Conservation (phyloP, 1,140 invertebrate species). For the Bacillus rossius region DNA sequence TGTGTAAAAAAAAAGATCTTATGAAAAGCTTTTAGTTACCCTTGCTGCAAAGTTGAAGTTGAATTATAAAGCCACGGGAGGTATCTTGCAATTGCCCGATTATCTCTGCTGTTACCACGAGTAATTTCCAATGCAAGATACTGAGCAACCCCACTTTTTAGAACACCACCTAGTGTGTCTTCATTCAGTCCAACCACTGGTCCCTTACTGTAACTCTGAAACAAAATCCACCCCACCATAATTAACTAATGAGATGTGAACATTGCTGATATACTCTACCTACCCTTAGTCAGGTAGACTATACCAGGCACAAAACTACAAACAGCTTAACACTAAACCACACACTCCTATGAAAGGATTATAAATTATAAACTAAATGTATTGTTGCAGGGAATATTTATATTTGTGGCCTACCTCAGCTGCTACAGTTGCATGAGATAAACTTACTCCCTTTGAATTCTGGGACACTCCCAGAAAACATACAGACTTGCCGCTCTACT, state of each 20-base stretch:
- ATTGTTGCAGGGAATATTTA: no score
- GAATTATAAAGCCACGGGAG: constrained; percentile 91
- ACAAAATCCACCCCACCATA: constrained; percentile 11
- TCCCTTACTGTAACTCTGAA: constrained; percentile 74
- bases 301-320: no score
- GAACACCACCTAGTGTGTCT: constrained; percentile 89
- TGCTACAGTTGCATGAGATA: no score
- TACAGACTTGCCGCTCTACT: no score
- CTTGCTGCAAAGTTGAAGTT: constrained; percentile 78
- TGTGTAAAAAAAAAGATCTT: no score
- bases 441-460: no score
- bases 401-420: no score
- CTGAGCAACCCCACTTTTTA: constrained; percentile 94
- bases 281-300: no score
- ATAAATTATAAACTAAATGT: no score
- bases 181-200: constrained; percentile 78
- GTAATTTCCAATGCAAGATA: constrained; percentile 92
- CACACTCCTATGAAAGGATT: no score
- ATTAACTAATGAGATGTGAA: neutral
- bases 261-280: neutral
- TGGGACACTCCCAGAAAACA: no score
- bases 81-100: constrained; percentile 73
- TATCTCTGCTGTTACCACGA: constrained; percentile 77
- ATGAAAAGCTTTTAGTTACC: constrained; percentile 56
- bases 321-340: no score